phyloP scores from a whole-genome alignment of 2,113 vertebrate genomes.

The Paramormyrops kingsleyae region DNA sequence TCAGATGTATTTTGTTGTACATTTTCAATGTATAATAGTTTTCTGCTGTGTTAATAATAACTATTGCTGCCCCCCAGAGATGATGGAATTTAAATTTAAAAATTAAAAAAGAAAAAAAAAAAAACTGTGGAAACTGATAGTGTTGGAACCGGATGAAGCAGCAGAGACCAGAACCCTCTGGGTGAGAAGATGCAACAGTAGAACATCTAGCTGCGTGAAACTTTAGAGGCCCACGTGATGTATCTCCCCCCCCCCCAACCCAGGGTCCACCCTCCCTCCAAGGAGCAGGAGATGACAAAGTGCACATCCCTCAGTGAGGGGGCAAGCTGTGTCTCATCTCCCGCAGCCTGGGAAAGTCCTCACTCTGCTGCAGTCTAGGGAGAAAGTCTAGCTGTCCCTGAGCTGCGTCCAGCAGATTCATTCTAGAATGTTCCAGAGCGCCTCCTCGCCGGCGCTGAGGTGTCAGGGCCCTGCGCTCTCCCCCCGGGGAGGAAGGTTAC shows the following conservation, averaged over 20 bases:
- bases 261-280: conserved; percentile 27
- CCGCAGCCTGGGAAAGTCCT: conserved; percentile 67
- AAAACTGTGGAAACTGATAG: conserved; percentile 18
- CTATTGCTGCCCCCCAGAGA: conserved; percentile 2
- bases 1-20: background rate
- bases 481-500: background rate
- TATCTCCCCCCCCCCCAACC: conserved; percentile 6
- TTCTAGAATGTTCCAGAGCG: conserved; percentile 69
- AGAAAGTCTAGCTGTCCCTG: conserved; percentile 70
- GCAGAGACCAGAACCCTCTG: conserved; percentile 2
- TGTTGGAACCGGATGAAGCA: background rate
- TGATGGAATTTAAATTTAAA: conserved; percentile 21
- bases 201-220: conserved; percentile 31
- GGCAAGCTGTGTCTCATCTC: conserved; percentile 68
- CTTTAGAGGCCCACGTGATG: conserved; percentile 32
- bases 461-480: conserved; percentile 17
- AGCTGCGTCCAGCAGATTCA: conserved; percentile 70
- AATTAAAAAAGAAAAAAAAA: background rate
- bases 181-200: background rate
- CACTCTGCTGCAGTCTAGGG: conserved; percentile 57
- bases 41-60: background rate
- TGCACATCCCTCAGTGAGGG: conserved; percentile 47
- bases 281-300: conserved; percentile 31
- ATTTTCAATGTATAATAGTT: background rate
- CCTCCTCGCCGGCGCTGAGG: conserved; percentile 59